A percentile compares a stretch with the other conserved stretches of the same genome.
Conservation (phyloP, 2,113 vertebrate species). For the Rousettus leschenaultii region DNA sequence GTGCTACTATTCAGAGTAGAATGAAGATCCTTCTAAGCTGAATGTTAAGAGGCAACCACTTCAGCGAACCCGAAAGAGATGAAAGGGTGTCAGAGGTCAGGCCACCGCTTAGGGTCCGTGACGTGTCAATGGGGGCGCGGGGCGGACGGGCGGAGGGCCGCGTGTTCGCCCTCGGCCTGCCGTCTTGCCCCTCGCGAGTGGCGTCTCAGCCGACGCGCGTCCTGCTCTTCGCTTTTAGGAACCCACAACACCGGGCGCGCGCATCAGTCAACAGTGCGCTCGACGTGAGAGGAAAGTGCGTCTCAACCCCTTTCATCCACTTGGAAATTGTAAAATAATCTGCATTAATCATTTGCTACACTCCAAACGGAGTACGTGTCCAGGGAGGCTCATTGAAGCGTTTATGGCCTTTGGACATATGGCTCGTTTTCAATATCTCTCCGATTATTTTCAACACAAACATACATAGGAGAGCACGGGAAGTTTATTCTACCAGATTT, state of each 20-base stretch:
- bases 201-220: background rate
- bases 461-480: background rate
- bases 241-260: background rate
- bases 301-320: background rate
- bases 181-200: background rate
- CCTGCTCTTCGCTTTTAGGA: background rate
- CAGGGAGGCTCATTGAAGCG: slow-evolving; percentile 44
- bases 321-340: background rate
- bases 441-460: slow-evolving; percentile 36
- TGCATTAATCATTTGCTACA: background rate
- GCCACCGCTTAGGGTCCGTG: background rate
- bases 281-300: background rate
- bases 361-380: background rate
- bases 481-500: slow-evolving; percentile 36
- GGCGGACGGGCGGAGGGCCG: background rate
- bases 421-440: slow-evolving; percentile 37
- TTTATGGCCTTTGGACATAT: slow-evolving; percentile 37
- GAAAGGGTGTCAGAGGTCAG: background rate
- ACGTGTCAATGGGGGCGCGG: background rate
- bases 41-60: background rate
- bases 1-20: background rate
- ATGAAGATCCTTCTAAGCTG: background rate
- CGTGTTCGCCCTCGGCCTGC: background rate
- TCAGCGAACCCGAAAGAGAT: background rate
- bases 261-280: background rate